phyloP scores from a whole-genome alignment of 2,113 vertebrate genomes.

The Electrona antarctica region DNA sequence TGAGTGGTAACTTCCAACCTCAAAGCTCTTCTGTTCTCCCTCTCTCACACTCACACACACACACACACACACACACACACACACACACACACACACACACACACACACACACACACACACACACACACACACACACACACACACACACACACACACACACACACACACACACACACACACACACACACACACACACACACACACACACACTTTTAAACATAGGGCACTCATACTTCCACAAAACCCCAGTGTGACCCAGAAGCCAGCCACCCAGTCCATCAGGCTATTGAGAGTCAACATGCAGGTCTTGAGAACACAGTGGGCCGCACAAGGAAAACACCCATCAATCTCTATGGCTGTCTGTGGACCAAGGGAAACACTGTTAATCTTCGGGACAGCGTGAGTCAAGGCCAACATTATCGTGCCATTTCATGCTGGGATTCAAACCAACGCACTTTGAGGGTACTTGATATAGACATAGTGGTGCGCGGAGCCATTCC shows the following conservation, averaged over 20 bases:
- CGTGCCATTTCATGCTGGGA: slow-evolving; percentile 31
- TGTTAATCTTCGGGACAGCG: slow-evolving; percentile 46
- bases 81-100: too few relatives aligned
- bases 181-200: too few relatives aligned
- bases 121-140: too few relatives aligned
- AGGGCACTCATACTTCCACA: neutral
- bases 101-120: too few relatives aligned
- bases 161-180: too few relatives aligned
- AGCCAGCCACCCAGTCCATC: slow-evolving; percentile 25
- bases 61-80: too few relatives aligned
- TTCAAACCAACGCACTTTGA: slow-evolving; percentile 45
- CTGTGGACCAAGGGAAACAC: slow-evolving; percentile 35
- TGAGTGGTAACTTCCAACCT: slow-evolving; percentile 10
- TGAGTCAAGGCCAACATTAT: slow-evolving; percentile 58
- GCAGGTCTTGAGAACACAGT: slow-evolving; percentile 48
- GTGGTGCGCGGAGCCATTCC: neutral
- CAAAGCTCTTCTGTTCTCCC: slow-evolving; percentile 33
- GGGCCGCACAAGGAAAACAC: slow-evolving; percentile 57
- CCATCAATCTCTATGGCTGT: slow-evolving; percentile 60
- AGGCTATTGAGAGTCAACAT: slow-evolving; percentile 40
- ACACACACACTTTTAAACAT: neutral
- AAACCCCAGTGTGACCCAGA: slow-evolving; percentile 33
- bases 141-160: too few relatives aligned
- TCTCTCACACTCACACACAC: too few relatives aligned
- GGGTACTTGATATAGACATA: slow-evolving; percentile 38